phyloP scores from a whole-genome alignment of 2,113 vertebrate genomes.

The Willisornis vidua region DNA sequence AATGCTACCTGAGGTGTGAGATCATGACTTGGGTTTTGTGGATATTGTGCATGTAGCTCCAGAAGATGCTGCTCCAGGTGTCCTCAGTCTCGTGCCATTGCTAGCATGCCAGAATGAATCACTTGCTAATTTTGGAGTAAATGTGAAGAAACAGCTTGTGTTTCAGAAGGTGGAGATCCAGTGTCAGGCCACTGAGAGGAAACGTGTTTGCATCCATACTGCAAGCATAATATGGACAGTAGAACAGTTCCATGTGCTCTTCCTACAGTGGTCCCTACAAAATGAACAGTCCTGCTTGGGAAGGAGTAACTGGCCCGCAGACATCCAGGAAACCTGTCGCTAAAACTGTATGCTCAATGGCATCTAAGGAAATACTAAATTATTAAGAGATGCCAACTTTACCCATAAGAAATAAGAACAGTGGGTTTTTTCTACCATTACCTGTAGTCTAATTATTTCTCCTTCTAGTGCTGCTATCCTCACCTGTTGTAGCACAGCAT shows the following conservation, averaged over 20 bases:
- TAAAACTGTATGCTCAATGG: not conserved
- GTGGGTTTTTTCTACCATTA: not conserved
- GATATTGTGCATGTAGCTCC: not conserved
- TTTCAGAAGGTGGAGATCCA: not conserved
- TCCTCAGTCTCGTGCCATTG: not conserved
- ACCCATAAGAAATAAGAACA: not conserved
- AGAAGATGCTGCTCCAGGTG: not conserved
- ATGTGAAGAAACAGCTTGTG: not conserved
- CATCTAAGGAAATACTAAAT: not conserved
- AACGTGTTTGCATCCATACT: not conserved
- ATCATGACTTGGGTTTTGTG: not conserved
- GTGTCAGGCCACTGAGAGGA: not conserved
- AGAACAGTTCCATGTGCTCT: not conserved
- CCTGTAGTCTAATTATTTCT: not conserved
- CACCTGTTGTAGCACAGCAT: not conserved
- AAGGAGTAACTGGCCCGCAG: not conserved
- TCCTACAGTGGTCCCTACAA: not conserved
- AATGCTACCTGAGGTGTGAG: not conserved
- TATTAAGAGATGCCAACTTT: not conserved
- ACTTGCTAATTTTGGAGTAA: constrained; percentile 16
- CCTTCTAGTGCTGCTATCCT: not conserved
- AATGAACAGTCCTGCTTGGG: not conserved
- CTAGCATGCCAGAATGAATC: not conserved
- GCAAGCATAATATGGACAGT: not conserved
- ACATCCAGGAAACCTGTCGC: not conserved